Evolutionary conservation across 2,888 invertebrate genomes (phyloP), one percentile per base, ranked within the genome.

Genomic region (Harpalus rufipes): DNA sequence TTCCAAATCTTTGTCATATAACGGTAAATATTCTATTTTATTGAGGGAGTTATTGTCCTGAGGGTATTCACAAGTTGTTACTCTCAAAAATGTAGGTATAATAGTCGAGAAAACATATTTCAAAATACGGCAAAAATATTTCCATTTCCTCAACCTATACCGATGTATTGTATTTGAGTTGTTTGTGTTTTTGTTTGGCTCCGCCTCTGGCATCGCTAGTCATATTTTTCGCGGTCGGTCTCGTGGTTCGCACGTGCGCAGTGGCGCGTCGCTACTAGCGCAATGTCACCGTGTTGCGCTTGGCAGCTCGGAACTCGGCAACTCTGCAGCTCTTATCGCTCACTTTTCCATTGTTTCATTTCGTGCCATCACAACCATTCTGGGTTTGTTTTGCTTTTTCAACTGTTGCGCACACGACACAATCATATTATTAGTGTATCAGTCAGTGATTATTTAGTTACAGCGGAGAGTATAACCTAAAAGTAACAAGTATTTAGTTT

Each of bases 181-280:
- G 59, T 59, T 59, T 63, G 44, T 51, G 44, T 12, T 51, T 51
- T 51, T 32, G 12, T 25, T 18, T 12, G 39, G 18, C 41, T 32
- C 41, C 74, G 74, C 56, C 56, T 21, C 44, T 74, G 44, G 10
- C 56, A 72, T 7, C 18, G 41, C 25, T 14, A 72, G 44, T 72
- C 14, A 72, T 72, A 44, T 56, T 74, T 44, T 74, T 44, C 74
- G 74, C 74, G 74, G 51, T 18, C 74, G 51, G 16, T 72, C 51
- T 74, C 4, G 21, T 74, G 74, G 78, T 78, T 78, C 58, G 78
- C 58, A 58, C 78, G 78, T 58, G 78, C 78, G 56, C 78, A 25
- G 56, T 58, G 21, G 10, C 21, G 78, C 51, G 78, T 18, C 78
- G 78, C 78, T 14, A 78, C 25, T 78, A 58, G n/a, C 74, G 74